Base-by-base conservation (phyloP, 1,140 invertebrate genomes). In the Nomia melanderi region DNA sequence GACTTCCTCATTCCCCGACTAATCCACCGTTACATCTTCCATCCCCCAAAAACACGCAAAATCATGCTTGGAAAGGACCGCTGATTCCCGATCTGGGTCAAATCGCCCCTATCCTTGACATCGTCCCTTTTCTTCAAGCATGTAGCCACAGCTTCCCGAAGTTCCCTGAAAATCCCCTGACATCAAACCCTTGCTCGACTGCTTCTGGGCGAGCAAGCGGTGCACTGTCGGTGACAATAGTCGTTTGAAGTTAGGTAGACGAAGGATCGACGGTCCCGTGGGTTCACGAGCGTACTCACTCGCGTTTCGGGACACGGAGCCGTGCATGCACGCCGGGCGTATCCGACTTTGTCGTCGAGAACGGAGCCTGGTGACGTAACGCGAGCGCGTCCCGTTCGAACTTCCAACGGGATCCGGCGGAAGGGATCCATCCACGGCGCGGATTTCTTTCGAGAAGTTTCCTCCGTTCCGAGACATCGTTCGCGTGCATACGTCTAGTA, bases 291-390 rank as follows among this genome's bases (percentile, higher is more conserved):
- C 39, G 60, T 63, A 23, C 60, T 20, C 20, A 23, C 60, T 20
- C 20, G 60, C 36, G 36, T 44, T 44, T 20, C 23, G 36, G 7
- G 17, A 57, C 29, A 7, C 2, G 23, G 25, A 20, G 47, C 41
- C 41, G 12, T 17, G 41, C 8, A 36, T 17, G 47, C n/a, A 50
- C 47, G 8, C 20, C 14, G 33, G 12, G 11, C 23, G 59, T 33
- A 33, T 39, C 27, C 27, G 12, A 41, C 25, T 63, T 27, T 41
- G 23, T 44, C 36, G 14, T 23, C n/a, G 14, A 29, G 39, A 47
- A n/a, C 33, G 29, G 29, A 12, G 27, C 60, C 36, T 14, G 69
- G 27, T 44, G n/a, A n/a, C 36, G 36, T 63, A 63, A 63, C 60
- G 60, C 60, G 36, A 6, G 36, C 11, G 2, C 14, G 11, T 14